A percentile compares a stretch with the other conserved stretches of the same genome.
Conservation (phyloP, 2,113 vertebrate genomes). For the Dipodomys stephensi region DNA sequence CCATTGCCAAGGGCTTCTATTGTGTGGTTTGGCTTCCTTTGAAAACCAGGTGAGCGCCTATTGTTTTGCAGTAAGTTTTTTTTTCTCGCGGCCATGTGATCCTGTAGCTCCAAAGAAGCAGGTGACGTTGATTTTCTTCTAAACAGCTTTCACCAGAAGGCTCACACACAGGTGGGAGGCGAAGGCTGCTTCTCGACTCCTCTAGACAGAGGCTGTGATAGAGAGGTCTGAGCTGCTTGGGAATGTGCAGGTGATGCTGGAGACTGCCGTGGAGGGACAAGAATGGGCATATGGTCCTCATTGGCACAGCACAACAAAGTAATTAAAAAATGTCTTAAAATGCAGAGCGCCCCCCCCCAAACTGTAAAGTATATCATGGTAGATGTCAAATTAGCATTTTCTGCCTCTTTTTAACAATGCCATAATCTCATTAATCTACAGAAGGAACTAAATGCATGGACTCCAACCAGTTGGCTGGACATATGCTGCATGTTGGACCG, state of each 20-base stretch:
- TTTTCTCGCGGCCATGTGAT: background rate
- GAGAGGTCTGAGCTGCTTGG: constrained; percentile 52
- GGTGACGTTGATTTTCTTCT: background rate
- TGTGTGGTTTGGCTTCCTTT: background rate
- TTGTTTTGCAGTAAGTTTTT: background rate
- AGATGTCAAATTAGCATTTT: constrained; percentile 79
- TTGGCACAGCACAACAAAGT: constrained; percentile 65
- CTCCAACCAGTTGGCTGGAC: constrained; percentile 78
- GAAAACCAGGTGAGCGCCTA: background rate
- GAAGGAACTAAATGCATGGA: constrained; percentile 74
- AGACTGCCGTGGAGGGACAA: constrained; percentile 58
- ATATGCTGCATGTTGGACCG: constrained; percentile 76
- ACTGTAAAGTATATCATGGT: constrained; percentile 64
- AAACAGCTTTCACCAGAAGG: constrained; percentile 7
- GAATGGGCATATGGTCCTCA: constrained; percentile 56
- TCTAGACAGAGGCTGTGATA: constrained; percentile 42
- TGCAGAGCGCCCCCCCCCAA: constrained; percentile 58
- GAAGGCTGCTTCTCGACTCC: constrained; percentile 2
- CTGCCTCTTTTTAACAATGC: constrained; percentile 75
- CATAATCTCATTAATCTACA: constrained; percentile 79
- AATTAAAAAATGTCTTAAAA: constrained; percentile 80
- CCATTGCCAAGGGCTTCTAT: background rate
- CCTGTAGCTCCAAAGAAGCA: background rate
- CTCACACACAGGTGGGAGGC: background rate
- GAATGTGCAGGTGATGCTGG: constrained; percentile 71